Conservation (phyloP, 2,888 invertebrate species). For the Cheilosia scutellata region DNA sequence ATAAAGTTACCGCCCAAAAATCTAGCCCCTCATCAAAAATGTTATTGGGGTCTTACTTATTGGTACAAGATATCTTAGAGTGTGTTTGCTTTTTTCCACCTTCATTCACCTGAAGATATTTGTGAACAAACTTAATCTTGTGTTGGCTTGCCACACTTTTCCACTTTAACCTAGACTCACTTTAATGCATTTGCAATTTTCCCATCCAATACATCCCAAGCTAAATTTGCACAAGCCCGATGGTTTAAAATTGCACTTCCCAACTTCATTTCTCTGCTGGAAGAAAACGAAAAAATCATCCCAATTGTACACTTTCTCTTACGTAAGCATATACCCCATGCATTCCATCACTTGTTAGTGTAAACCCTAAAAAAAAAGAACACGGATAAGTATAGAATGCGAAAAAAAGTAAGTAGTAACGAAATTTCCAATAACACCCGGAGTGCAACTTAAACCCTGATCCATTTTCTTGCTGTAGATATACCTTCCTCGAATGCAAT, state of each 20-base stretch:
- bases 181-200: not conserved
- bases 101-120: too few relatives aligned
- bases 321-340: slow-evolving; percentile 24
- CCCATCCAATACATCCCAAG: not conserved
- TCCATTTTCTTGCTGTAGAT: slow-evolving; percentile 44
- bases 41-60: too few relatives aligned
- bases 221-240: slow-evolving; percentile 16
- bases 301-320: slow-evolving; percentile 41
- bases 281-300: slow-evolving; percentile 14
- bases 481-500: slow-evolving; percentile 51
- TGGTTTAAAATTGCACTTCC: slow-evolving; percentile 57
- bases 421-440: slow-evolving; percentile 60
- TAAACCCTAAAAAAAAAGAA: slow-evolving; percentile 25
- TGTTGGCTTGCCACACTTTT: too few relatives aligned
- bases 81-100: too few relatives aligned
- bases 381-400: not conserved
- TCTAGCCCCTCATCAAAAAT: too few relatives aligned
- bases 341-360: slow-evolving; percentile 41
- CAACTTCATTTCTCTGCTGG: slow-evolving; percentile 30
- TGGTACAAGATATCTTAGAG: too few relatives aligned
- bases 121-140: too few relatives aligned
- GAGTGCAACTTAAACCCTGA: slow-evolving; percentile 67
- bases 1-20: too few relatives aligned
- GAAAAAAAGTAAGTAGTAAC: slow-evolving; percentile 10
- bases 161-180: not conserved